phyloP scores from a whole-genome alignment of 1,140 invertebrate genomes.

The Drosophila truncata region DNA sequence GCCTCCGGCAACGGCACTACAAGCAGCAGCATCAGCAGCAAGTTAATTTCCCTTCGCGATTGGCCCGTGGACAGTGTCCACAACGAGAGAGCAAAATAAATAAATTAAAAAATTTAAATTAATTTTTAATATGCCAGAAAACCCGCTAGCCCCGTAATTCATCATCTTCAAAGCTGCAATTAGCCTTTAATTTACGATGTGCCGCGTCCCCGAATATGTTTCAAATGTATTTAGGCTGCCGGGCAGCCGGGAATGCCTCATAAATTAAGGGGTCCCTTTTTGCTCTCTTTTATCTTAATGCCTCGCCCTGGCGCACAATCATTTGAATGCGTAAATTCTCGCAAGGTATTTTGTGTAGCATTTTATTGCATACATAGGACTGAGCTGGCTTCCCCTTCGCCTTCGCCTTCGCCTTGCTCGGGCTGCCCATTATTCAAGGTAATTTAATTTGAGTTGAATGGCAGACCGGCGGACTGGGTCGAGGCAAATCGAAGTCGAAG shows the following conservation, averaged over 20 bases:
- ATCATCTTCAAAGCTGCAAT: conserved; percentile 77
- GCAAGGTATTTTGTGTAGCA: conserved; percentile 64
- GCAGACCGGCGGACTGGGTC: background rate
- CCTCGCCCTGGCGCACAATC: conserved; percentile 57
- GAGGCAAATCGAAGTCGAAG: conserved; percentile 33
- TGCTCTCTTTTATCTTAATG: conserved; percentile 66
- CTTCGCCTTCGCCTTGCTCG: too few species aligned
- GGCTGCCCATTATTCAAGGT: conserved; percentile 63
- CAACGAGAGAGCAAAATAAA: conserved; percentile 38
- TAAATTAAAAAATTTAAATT: conserved; percentile 77
- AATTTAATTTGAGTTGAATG: conserved; percentile 45
- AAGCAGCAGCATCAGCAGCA: conserved; percentile 36
- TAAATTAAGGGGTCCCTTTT: conserved; percentile 68
- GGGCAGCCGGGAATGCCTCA: conserved; percentile 28
- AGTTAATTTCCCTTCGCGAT: conserved; percentile 47
- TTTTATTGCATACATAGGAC: conserved; percentile 75
- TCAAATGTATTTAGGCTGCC: conserved; percentile 37
- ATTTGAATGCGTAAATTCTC: conserved; percentile 72
- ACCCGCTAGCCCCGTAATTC: conserved; percentile 40
- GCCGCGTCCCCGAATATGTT: conserved; percentile 42
- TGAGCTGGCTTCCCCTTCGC: conserved; percentile 6
- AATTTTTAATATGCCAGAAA: conserved; percentile 68
- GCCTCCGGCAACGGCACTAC: conserved; percentile 19
- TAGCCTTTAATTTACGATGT: conserved; percentile 76
- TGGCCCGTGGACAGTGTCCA: conserved; percentile 44